phyloP scores from a whole-genome alignment of 2,888 invertebrate genomes.

The Chironomus tentans region DNA sequence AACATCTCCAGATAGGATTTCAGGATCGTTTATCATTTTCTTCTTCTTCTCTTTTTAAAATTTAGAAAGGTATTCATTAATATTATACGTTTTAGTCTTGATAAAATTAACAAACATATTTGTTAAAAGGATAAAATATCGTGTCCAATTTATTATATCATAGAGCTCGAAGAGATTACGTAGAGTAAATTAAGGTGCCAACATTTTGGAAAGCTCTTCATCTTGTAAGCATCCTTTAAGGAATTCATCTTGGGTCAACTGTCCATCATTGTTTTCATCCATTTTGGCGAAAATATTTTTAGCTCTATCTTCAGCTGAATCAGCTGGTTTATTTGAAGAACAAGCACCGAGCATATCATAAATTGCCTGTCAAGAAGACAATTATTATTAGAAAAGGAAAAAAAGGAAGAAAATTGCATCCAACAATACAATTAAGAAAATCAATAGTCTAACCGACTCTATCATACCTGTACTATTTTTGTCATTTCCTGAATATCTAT shows the following conservation, averaged over 20 bases:
- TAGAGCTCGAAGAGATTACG: background rate
- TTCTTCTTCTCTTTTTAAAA: background rate
- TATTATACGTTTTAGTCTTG: too few species aligned
- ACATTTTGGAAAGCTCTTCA: constrained; percentile 89
- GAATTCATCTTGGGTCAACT: constrained; percentile 96
- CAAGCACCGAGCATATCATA: constrained; percentile 99
- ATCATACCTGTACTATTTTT: constrained; percentile 88
- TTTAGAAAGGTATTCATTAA: background rate
- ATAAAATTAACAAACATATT: too few species aligned
- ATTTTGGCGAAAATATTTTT: constrained; percentile 99
- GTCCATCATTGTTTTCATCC: constrained; percentile 99
- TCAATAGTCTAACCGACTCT: background rate
- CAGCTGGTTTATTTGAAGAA: constrained; percentile 88
- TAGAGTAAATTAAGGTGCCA: constrained; percentile 66
- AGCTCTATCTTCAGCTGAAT: constrained; percentile 94
- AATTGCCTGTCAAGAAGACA: constrained; percentile 69
- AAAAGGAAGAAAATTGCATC: too few species aligned
- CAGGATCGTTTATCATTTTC: too few species aligned
- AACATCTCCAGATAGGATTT: too few species aligned
- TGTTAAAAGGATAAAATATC: too few species aligned
- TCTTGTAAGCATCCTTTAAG: constrained; percentile 95
- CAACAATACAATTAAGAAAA: background rate
- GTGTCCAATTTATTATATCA: too few species aligned
- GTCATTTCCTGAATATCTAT: constrained; percentile 99
- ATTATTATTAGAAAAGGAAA: too few species aligned